A percentile compares a stretch with the other conserved stretches of the same genome.
phyloP scores from a whole-genome alignment of 2,888 invertebrate genomes.

The Drosophila sordidapex region DNA sequence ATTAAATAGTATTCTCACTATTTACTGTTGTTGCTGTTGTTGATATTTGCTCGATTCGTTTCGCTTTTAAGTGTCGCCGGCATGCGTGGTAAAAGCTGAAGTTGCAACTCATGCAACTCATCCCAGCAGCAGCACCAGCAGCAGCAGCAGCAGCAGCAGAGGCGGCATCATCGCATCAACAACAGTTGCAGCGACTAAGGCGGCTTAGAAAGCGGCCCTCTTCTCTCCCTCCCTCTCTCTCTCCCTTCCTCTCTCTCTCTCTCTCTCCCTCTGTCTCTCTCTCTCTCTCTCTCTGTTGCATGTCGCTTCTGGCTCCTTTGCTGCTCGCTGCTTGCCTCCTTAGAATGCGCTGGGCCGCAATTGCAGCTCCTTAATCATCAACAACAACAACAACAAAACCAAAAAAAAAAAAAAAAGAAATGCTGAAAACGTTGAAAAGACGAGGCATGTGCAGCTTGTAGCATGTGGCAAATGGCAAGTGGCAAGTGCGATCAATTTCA shows the following conservation, averaged over 20 bases:
- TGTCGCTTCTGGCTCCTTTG: not conserved
- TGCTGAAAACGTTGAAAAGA: not conserved
- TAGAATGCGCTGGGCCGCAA: conserved; percentile 43
- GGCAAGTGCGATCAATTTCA: conserved; percentile 71
- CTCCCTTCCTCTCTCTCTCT: too few species aligned
- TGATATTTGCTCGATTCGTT: conserved; percentile 60
- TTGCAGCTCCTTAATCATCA: conserved; percentile 35
- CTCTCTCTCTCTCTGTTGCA: not conserved
- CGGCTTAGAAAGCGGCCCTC: conserved; percentile 66
- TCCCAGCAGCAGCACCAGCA: conserved; percentile 40
- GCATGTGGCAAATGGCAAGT: conserved; percentile 21
- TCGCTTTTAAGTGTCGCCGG: conserved; percentile 68
- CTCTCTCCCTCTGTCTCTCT: not conserved
- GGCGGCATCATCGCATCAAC: conserved; percentile 26
- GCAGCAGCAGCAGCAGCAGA: conserved; percentile 24
- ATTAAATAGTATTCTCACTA: conserved; percentile 7
- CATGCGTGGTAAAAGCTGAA: conserved; percentile 62
- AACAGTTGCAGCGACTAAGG: conserved; percentile 32
- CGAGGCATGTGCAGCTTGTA: conserved; percentile 2
- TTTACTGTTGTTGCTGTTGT: conserved; percentile 32
- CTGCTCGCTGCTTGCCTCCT: conserved; percentile 19
- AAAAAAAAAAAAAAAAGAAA: not conserved
- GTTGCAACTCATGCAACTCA: conserved; percentile 65
- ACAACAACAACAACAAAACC: not conserved
- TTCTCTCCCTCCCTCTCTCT: not conserved